phyloP scores from a whole-genome alignment of 2,113 vertebrate species.

The Amphilophus citrinellus region DNA sequence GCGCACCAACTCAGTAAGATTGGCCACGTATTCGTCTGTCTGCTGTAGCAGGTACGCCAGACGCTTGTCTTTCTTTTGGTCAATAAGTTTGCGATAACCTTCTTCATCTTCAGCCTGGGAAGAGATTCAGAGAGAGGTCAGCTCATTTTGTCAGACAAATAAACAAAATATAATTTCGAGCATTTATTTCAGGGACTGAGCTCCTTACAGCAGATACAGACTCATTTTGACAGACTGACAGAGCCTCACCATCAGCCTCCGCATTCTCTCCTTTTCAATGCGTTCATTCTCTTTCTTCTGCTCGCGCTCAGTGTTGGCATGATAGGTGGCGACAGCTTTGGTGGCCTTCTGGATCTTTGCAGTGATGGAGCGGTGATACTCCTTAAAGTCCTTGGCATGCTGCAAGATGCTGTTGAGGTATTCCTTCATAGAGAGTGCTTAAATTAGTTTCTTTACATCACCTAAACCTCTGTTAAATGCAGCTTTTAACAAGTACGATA shows the following conservation, averaged over 20 bases:
- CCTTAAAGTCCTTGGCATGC: slow-evolving; percentile 98
- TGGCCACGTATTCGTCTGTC: slow-evolving; percentile 97
- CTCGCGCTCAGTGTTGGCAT: slow-evolving; percentile 97
- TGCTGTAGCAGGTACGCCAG: slow-evolving; percentile 97
- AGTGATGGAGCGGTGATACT: slow-evolving; percentile 94
- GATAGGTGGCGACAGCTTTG: slow-evolving; percentile 95
- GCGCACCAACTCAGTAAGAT: slow-evolving; percentile 94
- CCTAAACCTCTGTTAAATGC: neutral
- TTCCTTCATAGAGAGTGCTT: slow-evolving; percentile 80
- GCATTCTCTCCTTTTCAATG: slow-evolving; percentile 98
- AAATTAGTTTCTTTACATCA: neutral
- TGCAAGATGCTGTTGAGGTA: slow-evolving; percentile 99
- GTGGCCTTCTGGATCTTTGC: slow-evolving; percentile 96
- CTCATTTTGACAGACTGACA: neutral
- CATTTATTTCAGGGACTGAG: neutral
- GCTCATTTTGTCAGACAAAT: neutral
- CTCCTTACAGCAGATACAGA: neutral
- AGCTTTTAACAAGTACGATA: neutral
- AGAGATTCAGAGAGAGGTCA: neutral
- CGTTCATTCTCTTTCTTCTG: slow-evolving; percentile 99
- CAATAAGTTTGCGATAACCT: slow-evolving; percentile 96
- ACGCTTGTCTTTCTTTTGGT: slow-evolving; percentile 99
- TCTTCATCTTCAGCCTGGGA: slow-evolving; percentile 94
- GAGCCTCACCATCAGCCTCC: slow-evolving; percentile 91
- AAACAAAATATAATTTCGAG: neutral